Percentiles rank a stretch among this genome's conserved stretches.
These are phyloP conservation scores for Atta texana DNA, from an alignment of 1,140 invertebrate genomes.

Conservation along the genomic window DNA sequence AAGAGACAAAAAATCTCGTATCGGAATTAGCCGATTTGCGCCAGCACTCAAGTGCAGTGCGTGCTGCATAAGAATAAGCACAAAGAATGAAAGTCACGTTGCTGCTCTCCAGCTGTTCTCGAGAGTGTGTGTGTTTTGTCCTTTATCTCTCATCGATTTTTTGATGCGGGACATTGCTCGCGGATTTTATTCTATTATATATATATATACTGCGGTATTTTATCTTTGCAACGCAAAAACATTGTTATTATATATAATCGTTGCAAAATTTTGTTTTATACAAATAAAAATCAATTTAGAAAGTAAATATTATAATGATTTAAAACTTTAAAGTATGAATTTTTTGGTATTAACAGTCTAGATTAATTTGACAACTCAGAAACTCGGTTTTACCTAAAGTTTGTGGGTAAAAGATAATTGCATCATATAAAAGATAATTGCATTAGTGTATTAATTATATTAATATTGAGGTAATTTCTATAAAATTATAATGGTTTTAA, in stretches of 20 bases:
- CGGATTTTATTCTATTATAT: background rate
- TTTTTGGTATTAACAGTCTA: background rate
- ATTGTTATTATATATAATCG: background rate
- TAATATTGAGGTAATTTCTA: background rate
- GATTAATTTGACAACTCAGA: background rate
- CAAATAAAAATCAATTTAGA: background rate
- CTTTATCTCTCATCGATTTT: slow-evolving; percentile 23
- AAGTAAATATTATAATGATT: background rate
- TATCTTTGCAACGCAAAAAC: background rate
- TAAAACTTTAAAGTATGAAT: background rate
- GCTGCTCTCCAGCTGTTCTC: slow-evolving; percentile 55
- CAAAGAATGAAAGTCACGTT: slow-evolving; percentile 57
- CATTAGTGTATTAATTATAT: background rate
- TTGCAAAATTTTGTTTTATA: background rate
- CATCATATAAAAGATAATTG: background rate
- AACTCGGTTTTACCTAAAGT: background rate
- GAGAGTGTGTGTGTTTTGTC: slow-evolving; percentile 41
- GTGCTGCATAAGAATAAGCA: slow-evolving; percentile 52
- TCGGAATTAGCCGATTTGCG: slow-evolving; percentile 36
- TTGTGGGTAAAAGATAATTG: background rate
- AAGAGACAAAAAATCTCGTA: slow-evolving; percentile 13
- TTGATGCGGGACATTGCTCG: background rate
- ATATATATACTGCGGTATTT: background rate
- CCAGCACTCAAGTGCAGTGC: slow-evolving; percentile 23
- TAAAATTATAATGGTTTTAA: background rate